A percentile compares a stretch with the other conserved stretches of the same genome.
Conservation (phyloP, 2,888 invertebrate species). For the Drosophila infuscata region DNA sequence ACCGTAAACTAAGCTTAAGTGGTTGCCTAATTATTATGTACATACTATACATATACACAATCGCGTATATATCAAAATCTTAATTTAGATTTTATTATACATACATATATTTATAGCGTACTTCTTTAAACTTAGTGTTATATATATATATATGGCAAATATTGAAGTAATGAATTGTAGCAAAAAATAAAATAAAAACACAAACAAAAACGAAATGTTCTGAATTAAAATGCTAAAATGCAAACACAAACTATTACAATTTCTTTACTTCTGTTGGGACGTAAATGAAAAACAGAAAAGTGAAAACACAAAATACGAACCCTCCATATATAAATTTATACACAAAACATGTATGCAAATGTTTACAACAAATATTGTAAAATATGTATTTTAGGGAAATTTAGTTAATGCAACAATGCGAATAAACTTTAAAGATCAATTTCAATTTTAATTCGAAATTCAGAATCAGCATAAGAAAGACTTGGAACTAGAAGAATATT, state of each 20-base stretch:
- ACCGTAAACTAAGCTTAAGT: constrained; percentile 65
- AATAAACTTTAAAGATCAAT: constrained; percentile 44
- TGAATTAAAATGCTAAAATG: constrained; percentile 64
- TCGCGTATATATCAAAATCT: constrained; percentile 38
- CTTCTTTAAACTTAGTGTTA: constrained; percentile 66
- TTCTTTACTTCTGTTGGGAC: constrained; percentile 38
- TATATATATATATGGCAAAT: constrained; percentile 45
- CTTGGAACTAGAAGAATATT: constrained; percentile 54
- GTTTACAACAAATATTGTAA: constrained; percentile 39
- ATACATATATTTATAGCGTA: constrained; percentile 56
- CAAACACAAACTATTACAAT: constrained; percentile 18
- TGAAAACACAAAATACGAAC: constrained; percentile 45
- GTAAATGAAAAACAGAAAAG: constrained; percentile 12
- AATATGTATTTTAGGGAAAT: constrained; percentile 63
- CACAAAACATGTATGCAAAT: constrained; percentile 14
- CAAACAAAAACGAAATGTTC: constrained; percentile 37
- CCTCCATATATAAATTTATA: constrained; percentile 63
- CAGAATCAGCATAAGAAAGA: constrained; percentile 68
- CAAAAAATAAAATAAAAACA: constrained; percentile 42
- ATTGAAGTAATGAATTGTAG: constrained; percentile 72
- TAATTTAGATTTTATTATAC: constrained; percentile 38
- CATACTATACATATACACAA: constrained; percentile 57
- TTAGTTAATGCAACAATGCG: constrained; percentile 49
- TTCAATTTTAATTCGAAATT: constrained; percentile 61
- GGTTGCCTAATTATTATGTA: constrained; percentile 78